phyloP scores from a whole-genome alignment of 2,113 vertebrate genomes.

The Odontesthes bonariensis region DNA sequence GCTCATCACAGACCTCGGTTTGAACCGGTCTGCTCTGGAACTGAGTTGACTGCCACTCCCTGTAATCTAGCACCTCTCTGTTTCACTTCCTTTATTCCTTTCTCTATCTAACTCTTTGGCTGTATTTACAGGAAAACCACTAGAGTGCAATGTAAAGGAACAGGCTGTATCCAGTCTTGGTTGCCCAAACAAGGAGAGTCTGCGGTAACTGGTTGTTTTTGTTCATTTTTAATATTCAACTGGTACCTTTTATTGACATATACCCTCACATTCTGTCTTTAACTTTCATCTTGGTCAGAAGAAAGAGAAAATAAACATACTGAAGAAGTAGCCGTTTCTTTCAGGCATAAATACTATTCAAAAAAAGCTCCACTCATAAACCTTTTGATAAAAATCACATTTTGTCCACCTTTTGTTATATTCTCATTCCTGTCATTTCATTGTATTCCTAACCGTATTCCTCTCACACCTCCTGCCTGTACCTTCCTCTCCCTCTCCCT shows the following conservation, averaged over 20 bases:
- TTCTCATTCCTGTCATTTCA: not conserved
- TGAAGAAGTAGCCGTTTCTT: not conserved
- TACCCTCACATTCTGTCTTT: not conserved
- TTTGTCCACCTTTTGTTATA: not conserved
- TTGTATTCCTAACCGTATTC: not conserved
- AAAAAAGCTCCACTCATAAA: not conserved
- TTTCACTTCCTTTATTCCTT: not conserved
- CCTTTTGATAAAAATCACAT: not conserved
- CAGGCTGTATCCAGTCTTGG: slow-evolving; percentile 1
- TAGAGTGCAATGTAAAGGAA: slow-evolving; percentile 4
- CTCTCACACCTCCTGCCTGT: slow-evolving; percentile 23
- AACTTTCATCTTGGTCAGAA: not conserved
- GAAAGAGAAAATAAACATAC: not conserved
- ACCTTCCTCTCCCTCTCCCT: slow-evolving; percentile 41
- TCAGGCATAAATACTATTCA: too few species aligned
- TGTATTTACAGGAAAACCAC: not conserved
- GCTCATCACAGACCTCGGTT: slow-evolving; percentile 55
- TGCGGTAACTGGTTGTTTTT: not conserved
- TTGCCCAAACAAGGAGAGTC: not conserved
- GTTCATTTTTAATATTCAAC: not conserved
- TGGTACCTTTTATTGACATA: not conserved
- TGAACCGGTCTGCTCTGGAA: slow-evolving; percentile 75
- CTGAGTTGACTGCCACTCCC: slow-evolving; percentile 58
- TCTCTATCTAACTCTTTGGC: slow-evolving; percentile 1
- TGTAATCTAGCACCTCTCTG: slow-evolving; percentile 23